Conservation (phyloP, 2,797 vertebrate species). For the Naso thynnoides region DNA sequence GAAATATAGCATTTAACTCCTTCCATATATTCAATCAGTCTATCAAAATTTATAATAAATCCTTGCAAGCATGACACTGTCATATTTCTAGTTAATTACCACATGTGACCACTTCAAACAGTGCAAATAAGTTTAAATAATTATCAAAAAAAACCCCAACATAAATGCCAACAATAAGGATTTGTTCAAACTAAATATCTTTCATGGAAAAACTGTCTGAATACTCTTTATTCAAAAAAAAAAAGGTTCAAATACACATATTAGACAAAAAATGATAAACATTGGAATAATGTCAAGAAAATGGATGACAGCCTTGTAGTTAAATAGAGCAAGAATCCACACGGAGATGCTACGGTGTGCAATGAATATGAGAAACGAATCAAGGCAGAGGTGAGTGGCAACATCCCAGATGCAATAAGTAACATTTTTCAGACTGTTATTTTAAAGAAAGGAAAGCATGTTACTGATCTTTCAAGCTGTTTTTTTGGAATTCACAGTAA, state of each 20-base stretch:
- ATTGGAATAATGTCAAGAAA: constrained; percentile 10
- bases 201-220: constrained; percentile 12
- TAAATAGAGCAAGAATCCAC: constrained; percentile 23
- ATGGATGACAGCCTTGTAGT: constrained; percentile 21
- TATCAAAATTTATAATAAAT: constrained; percentile 53
- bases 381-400: constrained; percentile 25
- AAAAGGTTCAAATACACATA: constrained; percentile 20
- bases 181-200: constrained; percentile 27
- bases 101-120: constrained; percentile 23
- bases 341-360: background rate
- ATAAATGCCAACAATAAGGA: background rate
- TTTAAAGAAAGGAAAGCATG: constrained; percentile 19
- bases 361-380: constrained; percentile 31
- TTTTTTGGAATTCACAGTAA: constrained; percentile 47
- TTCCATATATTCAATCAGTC: constrained; percentile 28
- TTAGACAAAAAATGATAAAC: constrained; percentile 20
- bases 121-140: constrained; percentile 6
- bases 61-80: constrained; percentile 57
- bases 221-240: constrained; percentile 31
- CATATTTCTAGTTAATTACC: constrained; percentile 22
- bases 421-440: constrained; percentile 38
- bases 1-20: constrained; percentile 48
- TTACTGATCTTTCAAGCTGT: background rate
- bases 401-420: constrained; percentile 3
- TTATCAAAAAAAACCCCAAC: constrained; percentile 23